phyloP scores from a whole-genome alignment of 2,797 vertebrate genomes.

The Hemibagrus guttatus region DNA sequence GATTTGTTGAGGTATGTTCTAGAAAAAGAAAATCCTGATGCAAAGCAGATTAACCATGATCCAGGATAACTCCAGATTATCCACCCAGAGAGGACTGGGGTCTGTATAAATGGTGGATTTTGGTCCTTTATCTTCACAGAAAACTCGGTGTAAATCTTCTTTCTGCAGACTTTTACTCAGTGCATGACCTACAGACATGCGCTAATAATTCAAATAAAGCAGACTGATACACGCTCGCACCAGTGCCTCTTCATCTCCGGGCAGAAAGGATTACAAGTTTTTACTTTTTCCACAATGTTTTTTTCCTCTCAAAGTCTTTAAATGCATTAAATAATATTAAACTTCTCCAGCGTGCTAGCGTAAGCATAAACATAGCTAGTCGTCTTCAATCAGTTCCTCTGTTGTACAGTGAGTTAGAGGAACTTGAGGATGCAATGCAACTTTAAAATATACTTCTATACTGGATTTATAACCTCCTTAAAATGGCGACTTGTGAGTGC shows the following conservation, averaged over 20 bases:
- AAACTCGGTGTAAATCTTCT: conserved; percentile 27
- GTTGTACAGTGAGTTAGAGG: neutral
- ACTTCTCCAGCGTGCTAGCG: neutral
- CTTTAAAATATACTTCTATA: neutral
- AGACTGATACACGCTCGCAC: neutral
- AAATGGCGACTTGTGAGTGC: no score
- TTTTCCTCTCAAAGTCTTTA: neutral
- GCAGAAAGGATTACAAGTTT: neutral
- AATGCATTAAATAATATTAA: neutral
- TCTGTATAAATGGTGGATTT: conserved; percentile 74
- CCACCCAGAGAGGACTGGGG: conserved; percentile 68
- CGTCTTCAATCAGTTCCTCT: neutral
- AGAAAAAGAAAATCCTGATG: conserved; percentile 66
- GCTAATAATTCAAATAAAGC: neutral
- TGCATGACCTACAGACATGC: neutral
- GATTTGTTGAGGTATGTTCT: conserved; percentile 58
- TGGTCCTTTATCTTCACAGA: conserved; percentile 48
- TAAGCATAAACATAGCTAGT: neutral
- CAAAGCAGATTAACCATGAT: conserved; percentile 78
- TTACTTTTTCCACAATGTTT: neutral
- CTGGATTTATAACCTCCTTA: no score
- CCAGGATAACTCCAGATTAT: conserved; percentile 73
- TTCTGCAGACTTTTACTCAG: neutral
- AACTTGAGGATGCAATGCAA: neutral
- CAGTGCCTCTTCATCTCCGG: neutral